Percentiles rank a stretch among this genome's conserved stretches.
These are phyloP conservation scores for Phylloscopus collybita DNA, from an alignment of 2,797 vertebrate species.

Conservation along the genomic window DNA sequence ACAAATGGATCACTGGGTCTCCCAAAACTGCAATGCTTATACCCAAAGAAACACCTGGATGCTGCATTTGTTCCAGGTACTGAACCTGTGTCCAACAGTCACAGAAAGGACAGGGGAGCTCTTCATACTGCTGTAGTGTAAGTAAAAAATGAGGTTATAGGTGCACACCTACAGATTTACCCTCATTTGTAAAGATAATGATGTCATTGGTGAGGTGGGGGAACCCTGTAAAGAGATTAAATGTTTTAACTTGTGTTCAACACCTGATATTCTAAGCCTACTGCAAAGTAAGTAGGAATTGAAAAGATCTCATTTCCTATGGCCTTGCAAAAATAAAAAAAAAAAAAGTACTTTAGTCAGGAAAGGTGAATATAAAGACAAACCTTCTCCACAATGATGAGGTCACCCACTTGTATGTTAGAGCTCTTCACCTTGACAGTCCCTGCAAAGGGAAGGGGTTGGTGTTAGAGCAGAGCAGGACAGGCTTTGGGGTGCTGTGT, in stretches of 20 bases:
- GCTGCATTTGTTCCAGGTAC: neutral
- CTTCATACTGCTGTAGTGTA: neutral
- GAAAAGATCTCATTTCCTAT: neutral
- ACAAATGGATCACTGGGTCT: neutral
- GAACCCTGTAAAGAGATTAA: neutral
- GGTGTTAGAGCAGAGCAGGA: neutral
- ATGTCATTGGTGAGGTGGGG: neutral
- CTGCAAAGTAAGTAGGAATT: neutral
- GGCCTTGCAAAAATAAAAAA: neutral
- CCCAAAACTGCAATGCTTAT: neutral
- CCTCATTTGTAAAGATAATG: neutral
- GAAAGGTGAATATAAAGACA: neutral
- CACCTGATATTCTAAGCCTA: neutral
- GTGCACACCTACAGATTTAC: neutral
- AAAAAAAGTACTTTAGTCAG: neutral
- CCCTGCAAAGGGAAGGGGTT: slow-evolving; percentile 75
- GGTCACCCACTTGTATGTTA: slow-evolving; percentile 96
- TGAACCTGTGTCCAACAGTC: neutral
- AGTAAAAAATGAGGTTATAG: neutral
- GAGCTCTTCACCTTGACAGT: slow-evolving; percentile 97
- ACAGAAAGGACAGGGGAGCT: neutral
- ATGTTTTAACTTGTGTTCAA: neutral
- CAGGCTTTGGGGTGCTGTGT: neutral
- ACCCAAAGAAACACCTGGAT: neutral
- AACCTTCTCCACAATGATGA: slow-evolving; percentile 99